Conservation (phyloP, 2,797 vertebrate genomes). For the Malurus leucopterus region DNA sequence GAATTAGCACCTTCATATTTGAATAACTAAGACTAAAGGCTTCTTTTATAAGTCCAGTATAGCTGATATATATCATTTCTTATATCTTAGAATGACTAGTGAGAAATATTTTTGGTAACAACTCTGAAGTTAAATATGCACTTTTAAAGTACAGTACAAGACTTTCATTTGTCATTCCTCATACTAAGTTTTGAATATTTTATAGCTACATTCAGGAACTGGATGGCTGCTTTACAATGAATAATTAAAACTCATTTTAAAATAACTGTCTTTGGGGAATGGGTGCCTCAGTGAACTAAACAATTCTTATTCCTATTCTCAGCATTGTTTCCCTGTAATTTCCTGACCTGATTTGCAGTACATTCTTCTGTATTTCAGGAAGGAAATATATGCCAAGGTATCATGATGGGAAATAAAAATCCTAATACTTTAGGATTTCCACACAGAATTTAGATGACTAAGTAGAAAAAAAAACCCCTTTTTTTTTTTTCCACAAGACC, state of each 20-base stretch:
- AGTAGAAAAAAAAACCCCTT: neutral
- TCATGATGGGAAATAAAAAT: neutral
- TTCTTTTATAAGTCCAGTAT: neutral
- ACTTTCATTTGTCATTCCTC: conserved; percentile 50
- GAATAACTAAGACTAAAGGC: neutral
- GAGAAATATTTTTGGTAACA: neutral
- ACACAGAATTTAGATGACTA: neutral
- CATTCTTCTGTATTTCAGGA: neutral
- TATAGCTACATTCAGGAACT: conserved; percentile 26
- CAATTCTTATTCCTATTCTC: neutral
- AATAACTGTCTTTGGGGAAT: conserved; percentile 42
- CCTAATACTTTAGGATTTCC: neutral
- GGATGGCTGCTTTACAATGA: conserved; percentile 22
- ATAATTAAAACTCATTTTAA: conserved; percentile 60
- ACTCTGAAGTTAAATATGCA: neutral
- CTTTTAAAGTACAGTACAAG: neutral
- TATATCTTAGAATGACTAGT: neutral
- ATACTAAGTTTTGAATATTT: conserved; percentile 36
- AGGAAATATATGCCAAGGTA: neutral
- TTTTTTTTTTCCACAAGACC: neutral
- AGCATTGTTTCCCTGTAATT: conserved; percentile 8
- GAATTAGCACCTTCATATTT: neutral
- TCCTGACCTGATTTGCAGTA: neutral
- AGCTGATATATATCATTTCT: neutral
- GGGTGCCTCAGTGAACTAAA: conserved; percentile 16